Percentiles rank a stretch among this genome's conserved stretches.
phyloP scores from a whole-genome alignment of 2,797 vertebrate genomes.

The Gambusia yucatana region DNA sequence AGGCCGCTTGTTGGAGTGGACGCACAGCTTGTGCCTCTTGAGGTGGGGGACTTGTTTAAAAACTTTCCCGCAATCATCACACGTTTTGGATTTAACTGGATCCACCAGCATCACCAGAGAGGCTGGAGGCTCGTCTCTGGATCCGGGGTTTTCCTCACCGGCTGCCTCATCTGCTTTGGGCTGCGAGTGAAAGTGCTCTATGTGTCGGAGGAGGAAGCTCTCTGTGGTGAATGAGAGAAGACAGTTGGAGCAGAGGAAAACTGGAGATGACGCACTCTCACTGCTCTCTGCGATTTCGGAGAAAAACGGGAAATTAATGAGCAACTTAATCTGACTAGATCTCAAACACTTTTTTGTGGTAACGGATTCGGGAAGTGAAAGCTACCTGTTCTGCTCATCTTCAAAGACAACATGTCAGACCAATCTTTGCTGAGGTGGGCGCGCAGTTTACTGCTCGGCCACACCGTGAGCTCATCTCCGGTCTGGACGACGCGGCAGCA shows the following conservation, averaged over 20 bases:
- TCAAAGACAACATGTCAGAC: constrained; percentile 74
- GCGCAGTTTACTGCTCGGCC: constrained; percentile 89
- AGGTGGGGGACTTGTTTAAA: constrained; percentile 80
- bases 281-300: constrained; percentile 52
- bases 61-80: constrained; percentile 74
- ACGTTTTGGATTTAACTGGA: constrained; percentile 49
- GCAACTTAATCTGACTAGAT: neutral
- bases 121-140: neutral
- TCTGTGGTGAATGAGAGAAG: constrained; percentile 78
- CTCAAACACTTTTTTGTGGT: too few relatives aligned
- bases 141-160: constrained; percentile 13
- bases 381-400: constrained; percentile 71
- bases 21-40: constrained; percentile 77
- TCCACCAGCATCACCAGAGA: constrained; percentile 31
- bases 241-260: constrained; percentile 75
- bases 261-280: constrained; percentile 31
- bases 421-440: constrained; percentile 68
- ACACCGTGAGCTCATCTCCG: constrained; percentile 92
- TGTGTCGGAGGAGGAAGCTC: constrained; percentile 77
- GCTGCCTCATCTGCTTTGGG: constrained; percentile 33
- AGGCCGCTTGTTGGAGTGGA: constrained; percentile 82
- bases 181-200: constrained; percentile 62
- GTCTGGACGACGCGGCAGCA: constrained; percentile 87
- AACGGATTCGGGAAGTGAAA: neutral
- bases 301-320: neutral